Evolutionary conservation across 2,888 invertebrate genomes (phyloP).

Genomic region (Acanthococcus lagerstroemiae): DNA sequence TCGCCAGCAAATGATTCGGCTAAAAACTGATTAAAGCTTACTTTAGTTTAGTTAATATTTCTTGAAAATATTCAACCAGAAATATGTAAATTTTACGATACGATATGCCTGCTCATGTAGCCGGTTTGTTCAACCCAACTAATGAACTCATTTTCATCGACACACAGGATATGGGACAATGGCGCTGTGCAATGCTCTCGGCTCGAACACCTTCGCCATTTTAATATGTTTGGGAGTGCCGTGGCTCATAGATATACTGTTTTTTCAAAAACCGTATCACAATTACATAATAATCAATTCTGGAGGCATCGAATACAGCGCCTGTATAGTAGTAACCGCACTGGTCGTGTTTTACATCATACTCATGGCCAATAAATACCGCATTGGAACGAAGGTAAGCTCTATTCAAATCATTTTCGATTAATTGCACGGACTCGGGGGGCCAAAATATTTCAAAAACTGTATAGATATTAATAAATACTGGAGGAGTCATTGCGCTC

Average conservation of each 20-base stretch:
- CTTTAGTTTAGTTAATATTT: too few relatives aligned
- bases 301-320: slow-evolving; percentile 28
- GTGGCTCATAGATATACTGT: slow-evolving; percentile 58
- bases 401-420: background rate
- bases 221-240: slow-evolving; percentile 66
- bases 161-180: slow-evolving; percentile 59
- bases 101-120: too few relatives aligned
- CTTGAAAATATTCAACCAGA: too few relatives aligned
- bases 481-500: too few relatives aligned
- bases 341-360: slow-evolving; percentile 10
- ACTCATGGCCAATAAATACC: slow-evolving; percentile 10
- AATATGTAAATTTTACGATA: too few relatives aligned
- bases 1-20: too few relatives aligned
- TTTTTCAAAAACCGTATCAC: slow-evolving; percentile 23
- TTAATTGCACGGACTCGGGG: background rate
- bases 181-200: slow-evolving; percentile 72
- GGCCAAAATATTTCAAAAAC: background rate
- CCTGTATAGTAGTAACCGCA: slow-evolving; percentile 18
- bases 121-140: too few relatives aligned
- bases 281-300: slow-evolving; percentile 31
- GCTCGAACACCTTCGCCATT: slow-evolving; percentile 73
- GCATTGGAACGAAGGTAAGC: slow-evolving; percentile 11
- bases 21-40: too few relatives aligned
- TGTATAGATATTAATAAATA: background rate
- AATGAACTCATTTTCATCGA: too few relatives aligned